Conservation (phyloP, 1,140 invertebrate species). For the Heliconius melpomene region DNA sequence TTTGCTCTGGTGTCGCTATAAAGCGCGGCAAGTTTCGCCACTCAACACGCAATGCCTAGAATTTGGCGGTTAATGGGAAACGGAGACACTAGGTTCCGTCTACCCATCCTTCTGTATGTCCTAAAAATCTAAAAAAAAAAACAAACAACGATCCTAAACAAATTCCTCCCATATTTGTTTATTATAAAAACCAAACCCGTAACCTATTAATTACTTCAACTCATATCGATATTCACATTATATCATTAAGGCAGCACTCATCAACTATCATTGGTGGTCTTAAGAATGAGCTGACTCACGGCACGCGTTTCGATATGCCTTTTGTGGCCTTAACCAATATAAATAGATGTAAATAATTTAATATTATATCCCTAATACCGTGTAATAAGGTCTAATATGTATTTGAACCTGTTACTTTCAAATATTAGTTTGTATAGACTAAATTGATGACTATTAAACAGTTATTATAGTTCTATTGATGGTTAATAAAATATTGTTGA, state of each 20-base stretch:
- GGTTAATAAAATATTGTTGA: constrained; percentile 77
- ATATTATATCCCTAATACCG: constrained; percentile 32
- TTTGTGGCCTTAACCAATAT: constrained; percentile 54
- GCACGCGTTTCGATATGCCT: constrained; percentile 78
- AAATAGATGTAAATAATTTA: constrained; percentile 2
- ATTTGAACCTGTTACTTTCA: not conserved
- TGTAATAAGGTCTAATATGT: constrained; percentile 33
- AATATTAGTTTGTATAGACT: constrained; percentile 47
- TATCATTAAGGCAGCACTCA: constrained; percentile 35
- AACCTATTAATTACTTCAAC: not conserved
- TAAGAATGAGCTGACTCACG: constrained; percentile 75
- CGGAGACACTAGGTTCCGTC: too few relatives aligned
- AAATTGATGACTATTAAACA: constrained; percentile 76
- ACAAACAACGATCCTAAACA: not conserved
- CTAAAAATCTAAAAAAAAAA: not conserved
- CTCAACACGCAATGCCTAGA: too few relatives aligned
- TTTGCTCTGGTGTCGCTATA: too few relatives aligned
- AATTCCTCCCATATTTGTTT: not conserved
- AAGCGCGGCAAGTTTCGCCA: too few relatives aligned
- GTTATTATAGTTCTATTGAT: constrained; percentile 73
- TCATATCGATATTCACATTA: constrained; percentile 30
- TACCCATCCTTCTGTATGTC: too few relatives aligned
- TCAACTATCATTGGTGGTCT: constrained; percentile 70
- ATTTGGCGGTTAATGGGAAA: too few relatives aligned
- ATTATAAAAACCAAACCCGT: not conserved